phyloP scores from a whole-genome alignment of 2,888 invertebrate genomes.

The Drosophila quinaria region DNA sequence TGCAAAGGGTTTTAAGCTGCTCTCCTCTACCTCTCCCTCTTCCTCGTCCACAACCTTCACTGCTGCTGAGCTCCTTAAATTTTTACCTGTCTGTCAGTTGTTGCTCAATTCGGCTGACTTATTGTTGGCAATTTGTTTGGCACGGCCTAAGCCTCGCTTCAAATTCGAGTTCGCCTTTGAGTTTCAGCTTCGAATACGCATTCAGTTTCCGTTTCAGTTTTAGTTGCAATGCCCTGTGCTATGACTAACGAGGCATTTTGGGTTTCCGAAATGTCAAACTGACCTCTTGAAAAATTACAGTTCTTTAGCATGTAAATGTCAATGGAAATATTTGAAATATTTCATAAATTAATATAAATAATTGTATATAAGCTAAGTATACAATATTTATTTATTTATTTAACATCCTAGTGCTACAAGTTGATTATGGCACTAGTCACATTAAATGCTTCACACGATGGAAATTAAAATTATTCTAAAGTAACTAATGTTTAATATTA shows the following conservation, averaged over 20 bases:
- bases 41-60: background rate
- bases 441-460: too few relatives aligned
- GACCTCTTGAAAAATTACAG: background rate
- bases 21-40: background rate
- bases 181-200: background rate
- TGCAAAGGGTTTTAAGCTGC: constrained; percentile 49
- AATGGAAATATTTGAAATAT: too few relatives aligned
- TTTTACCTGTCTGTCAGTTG: constrained; percentile 32
- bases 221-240: too few relatives aligned
- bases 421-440: too few relatives aligned
- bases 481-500: too few relatives aligned
- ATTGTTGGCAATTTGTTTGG: constrained; percentile 70
- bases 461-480: too few relatives aligned
- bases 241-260: background rate
- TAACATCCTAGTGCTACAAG: too few relatives aligned
- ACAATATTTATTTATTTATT: too few relatives aligned
- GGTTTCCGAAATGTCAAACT: background rate
- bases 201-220: constrained; percentile 1
- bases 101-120: constrained; percentile 74
- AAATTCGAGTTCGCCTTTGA: constrained; percentile 9
- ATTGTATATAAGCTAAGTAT: too few relatives aligned
- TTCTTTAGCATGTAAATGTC: background rate
- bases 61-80: constrained; percentile 25
- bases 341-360: too few relatives aligned
- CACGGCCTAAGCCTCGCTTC: constrained; percentile 43